A percentile compares a stretch with the other conserved stretches of the same genome.
phyloP scores from a whole-genome alignment of 2,888 invertebrate species.

The Sipha maydis region DNA sequence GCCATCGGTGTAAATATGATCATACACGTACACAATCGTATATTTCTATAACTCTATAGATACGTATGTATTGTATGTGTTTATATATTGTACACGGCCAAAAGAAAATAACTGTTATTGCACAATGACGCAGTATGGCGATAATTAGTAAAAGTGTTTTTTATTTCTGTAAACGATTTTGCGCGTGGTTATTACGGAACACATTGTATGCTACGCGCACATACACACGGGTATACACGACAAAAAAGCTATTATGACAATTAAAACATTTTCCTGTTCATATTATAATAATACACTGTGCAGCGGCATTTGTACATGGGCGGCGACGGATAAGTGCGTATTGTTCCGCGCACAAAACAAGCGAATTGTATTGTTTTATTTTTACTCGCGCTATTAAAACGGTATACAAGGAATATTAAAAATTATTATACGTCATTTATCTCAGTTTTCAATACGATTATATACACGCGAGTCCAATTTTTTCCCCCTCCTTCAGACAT shows the following conservation, averaged over 20 bases:
- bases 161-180: constrained; percentile 23
- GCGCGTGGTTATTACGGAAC: constrained; percentile 15
- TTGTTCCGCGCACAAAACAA: constrained; percentile 14
- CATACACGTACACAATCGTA: neutral
- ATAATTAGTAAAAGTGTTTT: constrained; percentile 43
- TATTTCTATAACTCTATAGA: neutral
- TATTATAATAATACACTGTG: neutral
- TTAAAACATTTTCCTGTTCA: constrained; percentile 26
- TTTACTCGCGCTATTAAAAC: constrained; percentile 3
- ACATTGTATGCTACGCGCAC: neutral
- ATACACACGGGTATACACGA: neutral
- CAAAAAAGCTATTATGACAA: constrained; percentile 33
- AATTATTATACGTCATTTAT: neutral
- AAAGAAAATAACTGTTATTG: constrained; percentile 22
- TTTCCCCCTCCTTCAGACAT: too few relatives aligned
- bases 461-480: too few relatives aligned
- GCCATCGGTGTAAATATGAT: neutral
- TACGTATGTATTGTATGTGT: neutral
- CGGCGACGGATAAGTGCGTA: neutral
- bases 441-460: neutral
- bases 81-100: neutral
- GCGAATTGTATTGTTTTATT: constrained; percentile 28
- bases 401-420: neutral
- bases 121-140: constrained; percentile 30
- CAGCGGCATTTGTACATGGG: neutral